Percentiles rank a stretch among this genome's conserved stretches.
phyloP scores from a whole-genome alignment of 1,140 invertebrate species.

The Cyrtorhinus lividipennis region DNA sequence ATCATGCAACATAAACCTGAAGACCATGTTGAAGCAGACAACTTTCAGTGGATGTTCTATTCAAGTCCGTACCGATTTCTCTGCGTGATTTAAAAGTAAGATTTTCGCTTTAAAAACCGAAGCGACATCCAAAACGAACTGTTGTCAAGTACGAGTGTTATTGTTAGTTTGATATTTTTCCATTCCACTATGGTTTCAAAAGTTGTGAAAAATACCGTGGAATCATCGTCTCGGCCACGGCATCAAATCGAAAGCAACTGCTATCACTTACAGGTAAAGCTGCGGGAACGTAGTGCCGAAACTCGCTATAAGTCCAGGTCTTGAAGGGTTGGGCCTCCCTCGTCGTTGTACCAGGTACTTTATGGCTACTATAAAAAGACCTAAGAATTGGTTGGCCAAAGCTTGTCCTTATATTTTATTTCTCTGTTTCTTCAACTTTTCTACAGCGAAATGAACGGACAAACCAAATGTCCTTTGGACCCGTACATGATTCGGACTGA shows the following conservation, averaged over 20 bases:
- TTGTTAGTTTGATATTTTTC: too few species aligned
- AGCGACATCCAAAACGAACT: too few species aligned
- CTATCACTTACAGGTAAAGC: conserved; percentile 87
- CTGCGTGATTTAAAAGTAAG: conserved; percentile 73
- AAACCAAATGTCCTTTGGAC: conserved; percentile 87
- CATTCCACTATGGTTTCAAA: conserved; percentile 86
- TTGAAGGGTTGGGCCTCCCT: conserved; percentile 94
- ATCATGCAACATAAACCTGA: conserved; percentile 79
- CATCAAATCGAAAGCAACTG: conserved; percentile 87
- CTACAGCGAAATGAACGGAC: conserved; percentile 69
- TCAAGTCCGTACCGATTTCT: conserved; percentile 67
- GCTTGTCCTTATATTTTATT: too few species aligned
- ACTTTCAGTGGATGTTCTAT: conserved; percentile 83
- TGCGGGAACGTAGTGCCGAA: conserved; percentile 84
- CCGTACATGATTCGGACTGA: conserved; percentile 97
- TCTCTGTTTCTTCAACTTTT: too few species aligned
- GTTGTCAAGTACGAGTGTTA: too few species aligned
- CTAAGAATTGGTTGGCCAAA: too few species aligned
- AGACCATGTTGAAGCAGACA: conserved; percentile 78
- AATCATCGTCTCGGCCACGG: conserved; percentile 87
- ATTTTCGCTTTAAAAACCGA: too few species aligned
- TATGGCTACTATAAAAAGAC: too few species aligned
- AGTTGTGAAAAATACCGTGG: conserved; percentile 89
- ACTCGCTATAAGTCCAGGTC: conserved; percentile 78
- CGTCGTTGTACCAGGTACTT: conserved; percentile 86